Evolutionary conservation across 2,797 vertebrate species (phyloP), one percentile per base, ranked within the genome.

Genomic region (Eutrigla gurnardus): DNA sequence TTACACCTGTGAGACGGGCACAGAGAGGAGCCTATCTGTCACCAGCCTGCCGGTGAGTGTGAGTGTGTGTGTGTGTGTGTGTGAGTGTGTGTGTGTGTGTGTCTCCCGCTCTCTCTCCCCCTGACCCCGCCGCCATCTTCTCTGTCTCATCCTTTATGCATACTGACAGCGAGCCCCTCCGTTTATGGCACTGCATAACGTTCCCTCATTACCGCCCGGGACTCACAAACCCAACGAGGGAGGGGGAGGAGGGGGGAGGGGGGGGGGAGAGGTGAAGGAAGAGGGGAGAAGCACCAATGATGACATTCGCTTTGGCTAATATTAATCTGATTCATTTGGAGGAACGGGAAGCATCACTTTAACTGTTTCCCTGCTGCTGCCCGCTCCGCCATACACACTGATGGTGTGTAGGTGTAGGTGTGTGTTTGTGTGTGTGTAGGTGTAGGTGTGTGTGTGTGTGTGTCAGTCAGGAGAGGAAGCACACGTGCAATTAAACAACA

Each of bases 151-250:
- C 96, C 96, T 95, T 95, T 95, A 97, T 96, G 95, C 96, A 96
- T 94, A 93, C 95, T 96, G 96, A 97, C 96, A 96, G 95, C 94
- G 94, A 95, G 95, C 95, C 94, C 94, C 95, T 94, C 88, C 76
- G 95, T 97, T 94, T 97, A 97, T 96, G 96, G 95, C 94, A 92
- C 95, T 94, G 97, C 96, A 98, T 98, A 97, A 96, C 95, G 93
- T 94, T 93, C 94, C 95, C 96, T 98, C 96, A 98, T 98, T 98
- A 98, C 95, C 95, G 93, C 93, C 94, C 94, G 86, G 93, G 93
- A 95, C 95, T 96, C 89, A 92, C 93, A 95, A 95, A 94, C 81
- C 89, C 78, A 89, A 89, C 89, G 70, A 75, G 87, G 88, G 90
- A 84, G 71, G 75, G 83, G 77, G 80, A 77, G 80, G 75, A 37